Percentiles rank a stretch among this genome's conserved stretches.
Conservation (phyloP, 1,140 invertebrate species). For the Armadillidium nasatum region DNA sequence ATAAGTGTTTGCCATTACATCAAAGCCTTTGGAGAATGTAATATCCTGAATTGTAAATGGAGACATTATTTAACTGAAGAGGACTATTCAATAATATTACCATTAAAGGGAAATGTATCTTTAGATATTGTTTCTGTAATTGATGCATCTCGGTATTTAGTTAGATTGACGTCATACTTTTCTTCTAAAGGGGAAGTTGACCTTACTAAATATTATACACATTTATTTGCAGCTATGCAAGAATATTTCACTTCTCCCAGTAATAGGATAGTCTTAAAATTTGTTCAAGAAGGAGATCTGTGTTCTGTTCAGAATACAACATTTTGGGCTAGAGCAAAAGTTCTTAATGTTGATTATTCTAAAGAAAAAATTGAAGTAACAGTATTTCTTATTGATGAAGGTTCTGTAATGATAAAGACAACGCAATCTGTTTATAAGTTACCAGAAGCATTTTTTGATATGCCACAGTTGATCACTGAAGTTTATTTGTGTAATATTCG, state of each 20-base stretch:
- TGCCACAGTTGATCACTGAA: not conserved
- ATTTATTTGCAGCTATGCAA: not conserved
- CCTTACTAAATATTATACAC: not conserved
- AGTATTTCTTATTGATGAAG: not conserved
- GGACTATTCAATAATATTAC: not conserved
- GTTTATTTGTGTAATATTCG: not conserved
- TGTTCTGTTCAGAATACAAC: not conserved
- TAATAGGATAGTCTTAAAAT: not conserved
- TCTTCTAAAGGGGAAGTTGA: not conserved
- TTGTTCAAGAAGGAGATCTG: not conserved
- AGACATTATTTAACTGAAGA: not conserved
- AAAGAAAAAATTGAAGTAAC: not conserved
- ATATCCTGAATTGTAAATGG: not conserved
- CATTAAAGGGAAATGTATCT: not conserved
- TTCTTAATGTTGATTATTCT: not conserved
- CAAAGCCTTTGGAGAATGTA: not conserved
- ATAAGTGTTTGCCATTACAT: not conserved
- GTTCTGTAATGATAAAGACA: not conserved
- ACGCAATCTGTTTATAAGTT: not conserved
- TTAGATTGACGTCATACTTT: not conserved
- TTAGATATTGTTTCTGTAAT: not conserved
- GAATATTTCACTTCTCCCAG: not conserved
- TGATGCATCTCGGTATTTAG: not conserved
- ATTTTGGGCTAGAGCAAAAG: not conserved
- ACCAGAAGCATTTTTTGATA: not conserved